A percentile compares a stretch with the other conserved stretches of the same genome.
Evolutionary conservation across 2,113 vertebrate species (phyloP).

Genomic region (Benthochromis sp.): DNA sequence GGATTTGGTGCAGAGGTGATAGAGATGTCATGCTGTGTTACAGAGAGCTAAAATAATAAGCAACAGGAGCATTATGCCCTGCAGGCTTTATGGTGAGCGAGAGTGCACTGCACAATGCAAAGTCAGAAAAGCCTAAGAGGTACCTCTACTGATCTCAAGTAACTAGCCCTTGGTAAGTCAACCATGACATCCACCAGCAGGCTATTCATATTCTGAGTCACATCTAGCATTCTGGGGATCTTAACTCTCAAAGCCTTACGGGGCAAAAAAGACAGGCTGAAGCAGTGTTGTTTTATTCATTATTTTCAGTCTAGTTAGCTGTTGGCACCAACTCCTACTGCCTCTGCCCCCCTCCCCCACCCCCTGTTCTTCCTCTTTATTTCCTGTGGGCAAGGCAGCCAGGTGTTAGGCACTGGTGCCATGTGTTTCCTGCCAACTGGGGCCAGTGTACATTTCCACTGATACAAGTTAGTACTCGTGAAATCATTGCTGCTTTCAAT

Average conservation of each 20-base stretch:
- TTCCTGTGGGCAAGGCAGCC: slow-evolving; percentile 56
- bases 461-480: slow-evolving; percentile 22
- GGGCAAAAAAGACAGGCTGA: background rate
- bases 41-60: slow-evolving; percentile 34
- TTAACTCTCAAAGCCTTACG: background rate
- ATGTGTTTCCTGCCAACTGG: slow-evolving; percentile 62
- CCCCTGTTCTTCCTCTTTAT: slow-evolving; percentile 29
- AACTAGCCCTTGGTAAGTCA: background rate
- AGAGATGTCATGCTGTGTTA: slow-evolving; percentile 36
- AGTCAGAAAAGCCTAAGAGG: slow-evolving; percentile 32
- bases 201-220: slow-evolving; percentile 22
- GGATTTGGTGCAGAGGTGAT: background rate
- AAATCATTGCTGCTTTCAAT: slow-evolving; percentile 50
- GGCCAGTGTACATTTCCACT: slow-evolving; percentile 33
- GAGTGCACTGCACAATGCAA: slow-evolving; percentile 13
- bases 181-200: slow-evolving; percentile 23
- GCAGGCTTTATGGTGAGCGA: slow-evolving; percentile 9
- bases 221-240: background rate
- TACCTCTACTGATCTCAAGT: slow-evolving; percentile 13
- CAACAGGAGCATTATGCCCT: slow-evolving; percentile 15
- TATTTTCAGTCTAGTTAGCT: slow-evolving; percentile 43
- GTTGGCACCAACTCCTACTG: slow-evolving; percentile 11
- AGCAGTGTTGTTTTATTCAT: slow-evolving; percentile 47
- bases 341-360: slow-evolving; percentile 10
- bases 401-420: slow-evolving; percentile 64